Evolutionary conservation across 1,140 invertebrate genomes (phyloP), one percentile per base, ranked within the genome.

Genomic region (Atta texana): DNA sequence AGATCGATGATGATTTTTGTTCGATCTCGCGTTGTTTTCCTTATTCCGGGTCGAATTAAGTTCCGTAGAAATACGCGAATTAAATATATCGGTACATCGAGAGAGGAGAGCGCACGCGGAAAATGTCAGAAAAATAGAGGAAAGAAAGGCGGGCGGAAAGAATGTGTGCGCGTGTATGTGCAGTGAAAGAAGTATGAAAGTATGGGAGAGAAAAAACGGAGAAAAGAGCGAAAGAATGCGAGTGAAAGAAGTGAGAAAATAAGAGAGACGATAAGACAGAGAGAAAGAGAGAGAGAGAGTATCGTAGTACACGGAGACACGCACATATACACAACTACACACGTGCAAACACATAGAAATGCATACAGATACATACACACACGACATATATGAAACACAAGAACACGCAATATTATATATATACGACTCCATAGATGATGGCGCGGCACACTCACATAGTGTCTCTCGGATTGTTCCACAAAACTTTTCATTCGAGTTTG

Each of bases 401-500:
- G 92, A 90, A 94, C 94, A 95, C 93, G 94, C 93, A 91, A 93
- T 94, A 94, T 94, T 94, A 94, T 95, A 94, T 94, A 95, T 95
- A 95, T 95, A 95, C 94, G 95, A 95, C 95, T 95, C 95, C 94
- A 95, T 95, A 95, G 95, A 95, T 95, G 95, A 95, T 95, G 95
- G 94, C 95, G 94, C 94, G 94, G 95, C 94, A 95, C 94, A 95
- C 94, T 95, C 94, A 95, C 94, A 95, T 95, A 95, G 94, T 95
- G 94, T 95, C 95, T 95, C 95, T 95, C 95, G 95, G 95, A 95
- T 95, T 95, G 94, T 95, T 95, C 94, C 94, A 95, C 94, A 95
- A 95, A 94, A 95, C 94, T 95, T 95, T 95, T 95, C 95, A 95
- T 95, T 95, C 95, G 93, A 95, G 95, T 95, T 95, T 95, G 94